Base-by-base conservation (phyloP, 1,140 invertebrate genomes). In the Lepidurus arcticus region DNA sequence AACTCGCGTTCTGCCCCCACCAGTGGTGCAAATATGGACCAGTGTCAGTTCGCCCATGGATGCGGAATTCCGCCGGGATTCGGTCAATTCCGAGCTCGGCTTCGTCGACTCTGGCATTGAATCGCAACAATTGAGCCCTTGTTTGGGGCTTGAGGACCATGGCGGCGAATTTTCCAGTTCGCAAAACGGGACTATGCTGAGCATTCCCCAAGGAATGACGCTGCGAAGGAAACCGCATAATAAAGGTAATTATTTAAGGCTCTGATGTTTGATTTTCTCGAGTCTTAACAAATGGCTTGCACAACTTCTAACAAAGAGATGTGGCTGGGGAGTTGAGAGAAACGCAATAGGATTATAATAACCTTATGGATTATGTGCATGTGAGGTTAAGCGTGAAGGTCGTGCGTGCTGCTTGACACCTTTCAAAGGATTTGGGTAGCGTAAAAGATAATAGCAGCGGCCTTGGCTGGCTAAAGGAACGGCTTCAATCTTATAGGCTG, bases 11-110 rank as follows among this genome's bases (percentile, higher is more conserved):
- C 53, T 21, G 21, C 53, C 53, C 16, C 45, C 44, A 11, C 76
- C 76, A 1, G 65, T 76, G 53, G 76, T 76, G 42, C 76, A 76
- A 21, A 47, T 76, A 76, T 76, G 76, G 76, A 34, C 76, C 44
- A 53, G 21, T 76, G 47, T 11, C 73, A 24, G 10, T 44, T 75
- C 74, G 13, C 34, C 34, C 7, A 75, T 11, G 74, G 42, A 75
- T 16, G 42, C 34, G 24, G 75, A 75, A 75, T 44, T 44, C 34
- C 34, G 75, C 16, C 44, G 75, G 43, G 47, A 45, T 24, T 47
- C 44, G 44, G 24, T 47, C 34, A 47, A 21, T 76, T 47, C 75
- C 43, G 75, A 26, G n/a, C 34, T 44, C 16, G 43, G 75, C 21
- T 42, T 75, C 24, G 45, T 65, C 11, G 76, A 76, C 65, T 76